These are phyloP conservation scores for Artemisiospiza belli DNA, from an alignment of 2,113 vertebrate species.

Conservation along the genomic window DNA sequence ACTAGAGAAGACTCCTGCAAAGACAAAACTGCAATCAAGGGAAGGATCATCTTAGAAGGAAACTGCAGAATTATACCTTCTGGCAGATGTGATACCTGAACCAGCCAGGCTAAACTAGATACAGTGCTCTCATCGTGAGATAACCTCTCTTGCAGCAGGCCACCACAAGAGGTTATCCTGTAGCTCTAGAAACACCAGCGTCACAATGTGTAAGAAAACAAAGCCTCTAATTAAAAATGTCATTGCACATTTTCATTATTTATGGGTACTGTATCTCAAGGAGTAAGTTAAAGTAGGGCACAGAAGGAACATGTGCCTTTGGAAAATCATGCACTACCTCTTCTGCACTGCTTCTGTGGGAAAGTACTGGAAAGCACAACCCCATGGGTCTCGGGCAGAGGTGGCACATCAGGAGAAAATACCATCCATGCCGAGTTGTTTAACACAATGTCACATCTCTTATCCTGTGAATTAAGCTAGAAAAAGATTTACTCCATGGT, in stretches of 20 bases:
- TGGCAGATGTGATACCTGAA: neutral
- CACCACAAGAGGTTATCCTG: neutral
- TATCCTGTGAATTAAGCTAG: neutral
- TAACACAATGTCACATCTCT: rapidly evolving
- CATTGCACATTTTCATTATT: neutral
- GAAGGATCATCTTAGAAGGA: neutral
- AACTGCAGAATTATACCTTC: neutral
- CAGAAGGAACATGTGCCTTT: neutral
- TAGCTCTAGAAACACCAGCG: neutral
- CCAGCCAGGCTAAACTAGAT: neutral
- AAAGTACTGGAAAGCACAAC: neutral
- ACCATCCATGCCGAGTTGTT: rapidly evolving
- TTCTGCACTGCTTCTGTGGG: neutral
- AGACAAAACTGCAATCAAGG: neutral
- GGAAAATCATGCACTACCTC: neutral
- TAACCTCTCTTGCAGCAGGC: neutral
- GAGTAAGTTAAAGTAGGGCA: neutral
- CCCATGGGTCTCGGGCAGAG: rapidly evolving
- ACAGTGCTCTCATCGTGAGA: neutral
- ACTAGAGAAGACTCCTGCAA: neutral
- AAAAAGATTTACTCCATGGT: neutral
- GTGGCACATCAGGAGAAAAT: neutral
- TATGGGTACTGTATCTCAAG: neutral
- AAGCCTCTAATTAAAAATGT: neutral
- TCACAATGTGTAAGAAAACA: neutral